Evolutionary conservation across 2,113 vertebrate species (phyloP).

Genomic region (Ophthalmolycus amberensis): DNA sequence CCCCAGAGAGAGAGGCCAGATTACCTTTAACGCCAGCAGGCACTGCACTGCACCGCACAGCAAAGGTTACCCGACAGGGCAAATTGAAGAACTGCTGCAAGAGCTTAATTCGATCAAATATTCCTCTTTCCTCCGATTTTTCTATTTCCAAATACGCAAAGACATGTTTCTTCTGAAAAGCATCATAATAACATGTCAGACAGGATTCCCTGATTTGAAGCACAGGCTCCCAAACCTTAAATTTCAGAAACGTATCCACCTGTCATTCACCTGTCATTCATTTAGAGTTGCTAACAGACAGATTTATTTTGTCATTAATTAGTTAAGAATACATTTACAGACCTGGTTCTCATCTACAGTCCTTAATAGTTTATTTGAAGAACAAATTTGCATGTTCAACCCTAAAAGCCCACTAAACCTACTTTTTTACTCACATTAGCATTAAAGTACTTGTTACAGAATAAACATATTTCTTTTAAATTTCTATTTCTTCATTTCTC

Average conservation of each 20-base stretch:
- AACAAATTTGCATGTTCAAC: neutral
- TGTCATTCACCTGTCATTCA: neutral
- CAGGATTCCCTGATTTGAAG: neutral
- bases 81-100: constrained; percentile 7
- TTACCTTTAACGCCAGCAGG: constrained; percentile 43
- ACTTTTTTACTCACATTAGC: neutral
- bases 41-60: constrained; percentile 25
- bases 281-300: neutral
- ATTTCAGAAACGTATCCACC: neutral
- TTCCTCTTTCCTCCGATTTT: neutral
- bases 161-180: neutral
- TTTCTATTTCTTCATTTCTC: neutral
- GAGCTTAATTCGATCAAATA: constrained; percentile 2
- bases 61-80: constrained; percentile 23
- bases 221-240: neutral
- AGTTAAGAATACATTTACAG: neutral
- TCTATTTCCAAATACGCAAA: neutral
- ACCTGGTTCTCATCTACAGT: neutral
- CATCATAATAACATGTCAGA: neutral
- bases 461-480: neutral
- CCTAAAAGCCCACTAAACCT: neutral
- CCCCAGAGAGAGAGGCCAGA: constrained; percentile 32
- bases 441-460: neutral
- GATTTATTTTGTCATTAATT: neutral
- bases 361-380: neutral